Evolutionary conservation across 2,113 vertebrate species (phyloP), one percentile per base, ranked within the genome.

Genomic region (Setophaga coronata): DNA sequence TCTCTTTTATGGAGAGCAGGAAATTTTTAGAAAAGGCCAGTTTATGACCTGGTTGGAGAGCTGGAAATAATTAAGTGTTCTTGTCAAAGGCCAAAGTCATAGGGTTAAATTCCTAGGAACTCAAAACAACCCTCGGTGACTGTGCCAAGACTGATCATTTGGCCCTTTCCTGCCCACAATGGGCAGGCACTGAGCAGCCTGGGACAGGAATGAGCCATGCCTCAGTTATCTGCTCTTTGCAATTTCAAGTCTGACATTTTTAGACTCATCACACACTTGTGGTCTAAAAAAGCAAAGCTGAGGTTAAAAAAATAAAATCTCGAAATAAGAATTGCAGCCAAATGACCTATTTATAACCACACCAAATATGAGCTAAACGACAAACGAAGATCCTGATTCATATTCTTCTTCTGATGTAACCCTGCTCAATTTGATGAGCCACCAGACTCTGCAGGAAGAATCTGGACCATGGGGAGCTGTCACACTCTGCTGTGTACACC

Each of bases 11-110:
- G 78, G 81, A 91, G 13, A 93, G 72, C 47, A 88, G 78, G 87
- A 96, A 93, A 93, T 70, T 95, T 93, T 79, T 51, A 45, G 45
- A 89, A 95, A 89, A 67, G 65, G 58, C 24, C 51, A 42, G 61
- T 87, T 96, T 91, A 96, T 74, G 92, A 93, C 93, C 86, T 71
- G 51, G 79, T 74, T 94, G 29, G 66, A 95, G 72, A 95, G 82
- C 96, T 97, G 96, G 96, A 96, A 97, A 95, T 95, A 96, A 97
- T 97, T 96, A 97, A 93, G 80, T 92, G 93, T 89, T 94, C 94
- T 79, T 94, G 96, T 97, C 95, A 96, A 95, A 95, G 95, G 97
- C 91, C 95, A 97, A 97, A 97, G 92, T 74, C 83, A 89, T 47
- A 87, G 94, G 96, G 94, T 97, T 96, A 97, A 97, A 96, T 96